A percentile compares a stretch with the other conserved stretches of the same genome.
phyloP scores from a whole-genome alignment of 1,140 invertebrate species.

The Pseudomyrmex dendroicus region DNA sequence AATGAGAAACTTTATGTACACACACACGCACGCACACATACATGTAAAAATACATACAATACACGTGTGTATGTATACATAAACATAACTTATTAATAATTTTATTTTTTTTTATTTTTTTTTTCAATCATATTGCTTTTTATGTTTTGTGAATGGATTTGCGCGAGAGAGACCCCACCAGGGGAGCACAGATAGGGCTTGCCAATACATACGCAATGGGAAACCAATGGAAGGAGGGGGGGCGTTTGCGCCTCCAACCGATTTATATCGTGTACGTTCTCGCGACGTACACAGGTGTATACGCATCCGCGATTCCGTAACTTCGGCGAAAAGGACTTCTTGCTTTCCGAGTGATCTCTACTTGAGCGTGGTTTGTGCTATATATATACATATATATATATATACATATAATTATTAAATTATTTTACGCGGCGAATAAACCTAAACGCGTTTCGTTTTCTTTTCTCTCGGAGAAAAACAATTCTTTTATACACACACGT shows the following conservation, averaged over 20 bases:
- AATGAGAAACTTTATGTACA: constrained; percentile 6
- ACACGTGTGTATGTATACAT: not conserved
- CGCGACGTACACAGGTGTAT: constrained; percentile 27
- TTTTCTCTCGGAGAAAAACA: not conserved
- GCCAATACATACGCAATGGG: not conserved
- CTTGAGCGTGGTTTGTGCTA: constrained; percentile 1
- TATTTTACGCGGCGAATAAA: not conserved
- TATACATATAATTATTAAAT: no score
- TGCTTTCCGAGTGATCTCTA: not conserved
- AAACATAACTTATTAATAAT: not conserved
- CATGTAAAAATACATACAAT: not conserved
- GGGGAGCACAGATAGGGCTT: constrained; percentile 19
- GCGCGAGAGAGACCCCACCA: not conserved
- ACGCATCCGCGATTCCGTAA: constrained; percentile 24
- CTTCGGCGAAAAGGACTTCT: not conserved
- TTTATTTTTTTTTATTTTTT: not conserved
- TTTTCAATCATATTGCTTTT: not conserved
- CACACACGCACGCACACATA: not conserved
- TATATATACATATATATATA: not conserved
- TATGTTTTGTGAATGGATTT: not conserved
- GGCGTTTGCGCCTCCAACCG: not conserved
- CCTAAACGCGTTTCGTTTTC: not conserved
- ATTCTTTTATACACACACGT: no score
- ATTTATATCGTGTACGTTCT: constrained; percentile 3
- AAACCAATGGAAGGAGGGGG: constrained; percentile 5